Evolutionary conservation across 2,888 invertebrate species (phyloP), one percentile per base, ranked within the genome.

Genomic region (Aphidoletes aphidimyza): DNA sequence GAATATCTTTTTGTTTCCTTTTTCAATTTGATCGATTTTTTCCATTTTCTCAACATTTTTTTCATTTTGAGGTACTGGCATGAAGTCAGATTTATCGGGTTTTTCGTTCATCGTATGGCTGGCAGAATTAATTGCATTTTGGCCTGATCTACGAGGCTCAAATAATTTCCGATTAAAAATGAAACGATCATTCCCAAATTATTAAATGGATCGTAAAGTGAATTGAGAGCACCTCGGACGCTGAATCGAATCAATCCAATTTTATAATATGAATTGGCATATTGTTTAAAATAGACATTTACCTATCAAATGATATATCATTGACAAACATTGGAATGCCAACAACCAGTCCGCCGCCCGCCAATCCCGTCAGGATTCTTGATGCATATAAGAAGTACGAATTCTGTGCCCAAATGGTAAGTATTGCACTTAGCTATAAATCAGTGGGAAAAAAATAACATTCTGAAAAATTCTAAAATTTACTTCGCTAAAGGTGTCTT

Each of bases 241-340:
- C 54, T 54, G 8, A 19, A 36, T 22, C 14, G 26, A 30, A 22
- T 30, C 8, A 69, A 69, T 69, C 14, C 5, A 5, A 11, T 69
- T 69, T 69, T 30, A 30, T 17, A 54, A n/a, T n/a, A n/a, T n/a
- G n/a, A n/a, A n/a, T n/a, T n/a, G n/a, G n/a, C n/a, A n/a, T n/a
- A n/a, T n/a, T n/a, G n/a, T n/a, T n/a, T n/a, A n/a, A n/a, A n/a
- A n/a, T n/a, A n/a, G n/a, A n/a, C n/a, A n/a, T n/a, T 69, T 85
- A 89, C 89, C 87, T 87, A 45, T 88, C 88, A 59, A 89, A 88
- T 0, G 89, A 88, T 78, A 89, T 86, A 85, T 89, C 89, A 0
- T 89, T 88, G 5, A 88, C 86, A 59, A 89, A 89, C 30, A 88
- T 87, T 0, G 90, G 89, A 3, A 89, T 87, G 17, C 89, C 85